Percentiles rank a stretch among this genome's conserved stretches.
phyloP scores from a whole-genome alignment of 2,888 invertebrate genomes.

The Acronicta leporina region DNA sequence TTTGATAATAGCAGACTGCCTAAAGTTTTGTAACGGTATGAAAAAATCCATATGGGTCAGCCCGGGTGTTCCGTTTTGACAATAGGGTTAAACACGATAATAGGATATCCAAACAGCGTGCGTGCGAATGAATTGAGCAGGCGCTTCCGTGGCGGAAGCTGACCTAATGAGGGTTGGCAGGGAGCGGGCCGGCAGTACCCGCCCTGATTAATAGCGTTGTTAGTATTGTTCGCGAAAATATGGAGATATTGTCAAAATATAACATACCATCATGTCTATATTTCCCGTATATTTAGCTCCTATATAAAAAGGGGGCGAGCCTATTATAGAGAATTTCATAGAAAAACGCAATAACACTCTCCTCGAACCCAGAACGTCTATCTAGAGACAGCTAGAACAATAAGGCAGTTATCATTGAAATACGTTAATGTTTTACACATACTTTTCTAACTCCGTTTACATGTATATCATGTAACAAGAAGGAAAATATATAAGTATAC shows the following conservation, averaged over 20 bases:
- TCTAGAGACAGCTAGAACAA: too few relatives aligned
- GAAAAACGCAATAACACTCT: too few relatives aligned
- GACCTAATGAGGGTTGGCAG: slow-evolving; percentile 54
- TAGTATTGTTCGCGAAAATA: background rate
- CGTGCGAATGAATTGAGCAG: slow-evolving; percentile 29
- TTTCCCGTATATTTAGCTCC: too few relatives aligned
- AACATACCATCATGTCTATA: too few relatives aligned
- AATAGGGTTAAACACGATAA: slow-evolving; percentile 39
- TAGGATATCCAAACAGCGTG: slow-evolving; percentile 46
- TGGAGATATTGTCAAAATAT: background rate
- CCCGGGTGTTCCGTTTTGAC: slow-evolving; percentile 18
- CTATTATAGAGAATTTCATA: too few relatives aligned
- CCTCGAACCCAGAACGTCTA: too few relatives aligned
- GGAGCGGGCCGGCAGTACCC: slow-evolving; percentile 14
- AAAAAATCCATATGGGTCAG: slow-evolving; percentile 3
- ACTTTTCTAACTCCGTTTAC: too few relatives aligned
- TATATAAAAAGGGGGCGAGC: too few relatives aligned
- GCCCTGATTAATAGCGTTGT: slow-evolving; percentile 24
- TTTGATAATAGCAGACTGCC: background rate
- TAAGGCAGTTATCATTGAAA: too few relatives aligned
- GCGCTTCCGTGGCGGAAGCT: slow-evolving; percentile 47
- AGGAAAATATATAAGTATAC: too few relatives aligned
- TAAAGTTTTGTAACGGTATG: background rate
- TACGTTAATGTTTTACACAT: too few relatives aligned
- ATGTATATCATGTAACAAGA: too few relatives aligned